phyloP scores from a whole-genome alignment of 2,797 vertebrate genomes.

The Poecilia gillii region DNA sequence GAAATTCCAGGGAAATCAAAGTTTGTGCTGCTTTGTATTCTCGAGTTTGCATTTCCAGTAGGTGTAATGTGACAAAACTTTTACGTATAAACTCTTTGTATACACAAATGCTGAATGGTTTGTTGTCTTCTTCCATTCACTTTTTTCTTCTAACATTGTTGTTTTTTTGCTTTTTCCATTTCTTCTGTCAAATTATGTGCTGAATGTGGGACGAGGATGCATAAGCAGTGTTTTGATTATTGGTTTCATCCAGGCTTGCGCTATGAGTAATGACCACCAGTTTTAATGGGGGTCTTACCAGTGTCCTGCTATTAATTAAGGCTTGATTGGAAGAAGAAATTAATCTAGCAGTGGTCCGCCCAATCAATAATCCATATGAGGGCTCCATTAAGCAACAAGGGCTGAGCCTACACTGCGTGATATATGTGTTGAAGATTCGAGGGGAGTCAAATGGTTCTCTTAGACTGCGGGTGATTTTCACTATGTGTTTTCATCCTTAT shows the following conservation, averaged over 20 bases:
- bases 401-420: conserved; percentile 61
- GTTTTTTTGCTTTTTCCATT: conserved; percentile 35
- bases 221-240: conserved; percentile 70
- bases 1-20: neutral
- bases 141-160: conserved; percentile 19
- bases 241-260: conserved; percentile 63
- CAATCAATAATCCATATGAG: conserved; percentile 84
- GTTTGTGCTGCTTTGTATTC: neutral
- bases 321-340: conserved; percentile 86
- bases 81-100: neutral
- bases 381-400: conserved; percentile 78
- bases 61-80: neutral
- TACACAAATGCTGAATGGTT: neutral
- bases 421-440: conserved; percentile 60
- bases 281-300: conserved; percentile 76
- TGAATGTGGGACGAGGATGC: conserved; percentile 41
- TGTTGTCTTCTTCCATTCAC: conserved; percentile 8
- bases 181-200: conserved; percentile 16
- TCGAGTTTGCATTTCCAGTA: too few species aligned
- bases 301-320: conserved; percentile 84
- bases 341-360: conserved; percentile 78
- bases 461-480: conserved; percentile 76
- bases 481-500: conserved; percentile 19
- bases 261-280: conserved; percentile 75
- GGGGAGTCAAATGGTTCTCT: conserved; percentile 65